These are phyloP conservation scores for Chrysina gloriosa DNA, from an alignment of 2,888 invertebrate species.

Conservation along the genomic window DNA sequence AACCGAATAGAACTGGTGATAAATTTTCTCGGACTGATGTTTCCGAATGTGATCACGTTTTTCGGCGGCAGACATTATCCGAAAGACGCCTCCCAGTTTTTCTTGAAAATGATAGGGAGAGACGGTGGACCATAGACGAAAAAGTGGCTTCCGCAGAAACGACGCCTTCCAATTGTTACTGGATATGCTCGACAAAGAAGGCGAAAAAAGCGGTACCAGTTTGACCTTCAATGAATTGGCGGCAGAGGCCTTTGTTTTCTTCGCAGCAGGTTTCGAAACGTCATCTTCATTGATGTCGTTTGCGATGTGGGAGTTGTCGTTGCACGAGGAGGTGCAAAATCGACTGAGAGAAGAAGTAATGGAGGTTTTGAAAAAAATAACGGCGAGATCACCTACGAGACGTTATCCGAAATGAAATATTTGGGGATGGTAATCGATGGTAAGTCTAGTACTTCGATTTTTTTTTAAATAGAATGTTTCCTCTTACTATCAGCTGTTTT, in stretches of 20 bases:
- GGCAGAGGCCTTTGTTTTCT: constrained; percentile 66
- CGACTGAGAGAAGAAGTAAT: constrained; percentile 58
- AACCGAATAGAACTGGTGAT: constrained; percentile 40
- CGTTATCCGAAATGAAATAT: constrained; percentile 63
- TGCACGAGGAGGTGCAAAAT: constrained; percentile 57
- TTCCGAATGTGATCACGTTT: constrained; percentile 47
- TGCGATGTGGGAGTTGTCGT: constrained; percentile 64
- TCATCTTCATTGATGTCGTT: constrained; percentile 65
- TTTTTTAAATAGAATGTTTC: no score
- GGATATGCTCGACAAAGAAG: constrained; percentile 59
- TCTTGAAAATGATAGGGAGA: constrained; percentile 62
- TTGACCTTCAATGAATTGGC: constrained; percentile 58
- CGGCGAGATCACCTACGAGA: constrained; percentile 63
- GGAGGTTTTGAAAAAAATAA: constrained; percentile 57
- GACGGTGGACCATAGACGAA: constrained; percentile 64
- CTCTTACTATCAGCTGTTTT: no score
- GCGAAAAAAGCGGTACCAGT: background rate
- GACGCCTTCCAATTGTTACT: constrained; percentile 69
- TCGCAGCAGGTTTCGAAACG: constrained; percentile 68
- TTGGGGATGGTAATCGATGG: constrained; percentile 53
- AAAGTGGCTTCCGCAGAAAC: constrained; percentile 64
- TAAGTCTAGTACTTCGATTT: no score
- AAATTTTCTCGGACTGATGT: constrained; percentile 26
- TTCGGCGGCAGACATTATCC: constrained; percentile 50
- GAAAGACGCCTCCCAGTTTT: constrained; percentile 61